phyloP scores from a whole-genome alignment of 2,797 vertebrate species.

The Scarus forsteni region DNA sequence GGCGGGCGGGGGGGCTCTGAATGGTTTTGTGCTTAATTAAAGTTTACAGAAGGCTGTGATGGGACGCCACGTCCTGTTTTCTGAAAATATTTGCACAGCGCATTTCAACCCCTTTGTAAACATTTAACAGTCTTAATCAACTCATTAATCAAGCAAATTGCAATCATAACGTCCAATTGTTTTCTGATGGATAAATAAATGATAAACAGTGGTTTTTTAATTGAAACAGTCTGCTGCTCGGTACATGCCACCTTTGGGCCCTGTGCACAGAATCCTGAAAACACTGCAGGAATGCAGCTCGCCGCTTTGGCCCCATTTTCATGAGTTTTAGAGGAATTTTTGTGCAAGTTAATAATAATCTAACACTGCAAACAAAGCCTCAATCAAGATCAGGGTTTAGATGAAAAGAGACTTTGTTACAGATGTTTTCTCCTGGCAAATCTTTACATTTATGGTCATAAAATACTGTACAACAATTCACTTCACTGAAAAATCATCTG shows the following conservation, averaged over 20 bases:
- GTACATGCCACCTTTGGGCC: slow-evolving; percentile 52
- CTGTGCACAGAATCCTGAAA: slow-evolving; percentile 45
- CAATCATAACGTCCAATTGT: slow-evolving; percentile 85
- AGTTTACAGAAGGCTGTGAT: slow-evolving; percentile 82
- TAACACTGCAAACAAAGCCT: slow-evolving; percentile 13
- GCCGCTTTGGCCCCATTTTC: slow-evolving; percentile 33
- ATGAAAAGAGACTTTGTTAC: neutral
- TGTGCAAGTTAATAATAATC: neutral
- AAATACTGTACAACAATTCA: too few species aligned
- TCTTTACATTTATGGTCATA: too few species aligned
- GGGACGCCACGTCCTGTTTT: slow-evolving; percentile 77
- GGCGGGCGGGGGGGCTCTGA: slow-evolving; percentile 53
- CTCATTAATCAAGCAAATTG: slow-evolving; percentile 86
- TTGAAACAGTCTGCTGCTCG: slow-evolving; percentile 55
- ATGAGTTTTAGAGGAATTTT: slow-evolving; percentile 12
- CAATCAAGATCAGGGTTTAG: slow-evolving; percentile 1
- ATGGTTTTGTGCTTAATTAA: slow-evolving; percentile 83
- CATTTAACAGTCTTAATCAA: slow-evolving; percentile 84
- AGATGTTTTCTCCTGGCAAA: neutral
- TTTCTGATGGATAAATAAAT: slow-evolving; percentile 82
- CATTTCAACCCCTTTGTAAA: slow-evolving; percentile 80
- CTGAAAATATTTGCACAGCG: slow-evolving; percentile 80
- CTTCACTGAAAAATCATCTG: too few species aligned
- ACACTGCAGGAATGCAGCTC: slow-evolving; percentile 29
- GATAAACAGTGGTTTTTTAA: slow-evolving; percentile 77